Evolutionary conservation across 2,113 vertebrate genomes (phyloP), one percentile per base, ranked within the genome.

Genomic region (Dromas ardeola): DNA sequence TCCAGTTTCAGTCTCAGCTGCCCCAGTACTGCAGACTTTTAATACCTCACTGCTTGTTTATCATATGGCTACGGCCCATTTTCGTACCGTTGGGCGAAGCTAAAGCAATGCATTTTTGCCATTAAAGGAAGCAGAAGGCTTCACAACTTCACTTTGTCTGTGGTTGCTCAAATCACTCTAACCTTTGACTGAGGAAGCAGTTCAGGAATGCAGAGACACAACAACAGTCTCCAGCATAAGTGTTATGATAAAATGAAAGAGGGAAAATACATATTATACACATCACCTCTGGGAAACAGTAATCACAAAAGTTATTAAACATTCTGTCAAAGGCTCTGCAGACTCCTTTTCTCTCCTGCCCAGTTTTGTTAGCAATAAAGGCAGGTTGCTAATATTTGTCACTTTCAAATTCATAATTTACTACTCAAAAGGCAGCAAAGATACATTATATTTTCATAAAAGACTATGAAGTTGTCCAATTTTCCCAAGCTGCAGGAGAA

Each of bases 351-450:
- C 95, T 96, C 96, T 93, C 97, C 94, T 94, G 93, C 91, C 90
- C 58, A 95, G 88, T 96, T 87, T 95, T 96, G 96, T 93, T 96
- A 97, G 96, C 97, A 97, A 97, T 98, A 98, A 98, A 98, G 95
- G 94, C 94, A 69, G 94, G 87, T 88, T 97, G 95, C 97, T 97
- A 94, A 97, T 98, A 98, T 97, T 98, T 98, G 97, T 96, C 97
- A 94, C 93, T 98, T 94, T 96, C 72, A 71, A 94, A 98, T 98
- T 98, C 98, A 98, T 98, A 98, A 98, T 98, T 98, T 98, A 97
- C 98, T 97, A 95, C 90, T 97, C 96, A 94, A 98, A 98, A 98
- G 95, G 95, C 78, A 96, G 94, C 93, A 71, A 29, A 96, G 92
- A 96, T 95, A 97, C 91, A 97, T 94, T 97, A 96, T 94, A 97